A percentile compares a stretch with the other conserved stretches of the same genome.
Evolutionary conservation across 2,797 vertebrate genomes (phyloP).

Genomic region (Somateria mollissima): DNA sequence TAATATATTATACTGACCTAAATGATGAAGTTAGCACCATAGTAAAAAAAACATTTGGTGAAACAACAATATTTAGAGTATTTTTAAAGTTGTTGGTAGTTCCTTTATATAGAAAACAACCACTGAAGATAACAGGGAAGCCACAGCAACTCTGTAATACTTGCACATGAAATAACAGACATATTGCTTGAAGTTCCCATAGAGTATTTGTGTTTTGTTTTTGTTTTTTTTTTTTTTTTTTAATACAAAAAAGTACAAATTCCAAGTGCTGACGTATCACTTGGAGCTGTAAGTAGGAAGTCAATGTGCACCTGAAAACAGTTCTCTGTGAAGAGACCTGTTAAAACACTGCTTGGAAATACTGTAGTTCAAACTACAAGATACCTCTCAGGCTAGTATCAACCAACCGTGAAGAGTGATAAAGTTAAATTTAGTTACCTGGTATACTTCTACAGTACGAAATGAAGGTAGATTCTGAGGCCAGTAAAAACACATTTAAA

Average conservation of each 20-base stretch:
- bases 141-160: conserved; percentile 71
- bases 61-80: conserved; percentile 66
- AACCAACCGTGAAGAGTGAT: conserved; percentile 59
- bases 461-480: conserved; percentile 83
- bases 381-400: conserved; percentile 60
- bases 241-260: conserved; percentile 81
- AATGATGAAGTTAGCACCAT: conserved; percentile 81
- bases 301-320: conserved; percentile 80
- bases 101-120: conserved; percentile 73
- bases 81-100: conserved; percentile 71
- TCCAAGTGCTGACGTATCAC: conserved; percentile 79
- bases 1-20: conserved; percentile 77
- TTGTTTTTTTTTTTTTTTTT: neutral
- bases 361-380: conserved; percentile 67
- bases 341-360: conserved; percentile 79
- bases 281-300: conserved; percentile 80
- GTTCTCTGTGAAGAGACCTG: conserved; percentile 67
- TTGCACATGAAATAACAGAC: conserved; percentile 76
- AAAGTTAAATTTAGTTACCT: conserved; percentile 76
- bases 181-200: conserved; percentile 82
- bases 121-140: conserved; percentile 70
- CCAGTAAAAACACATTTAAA: conserved; percentile 79
- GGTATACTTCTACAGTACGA: conserved; percentile 82
- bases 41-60: conserved; percentile 58
- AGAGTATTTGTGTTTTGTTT: conserved; percentile 61